Base-by-base conservation (phyloP, 2,888 invertebrate genomes). In the Schizotus pectinicornis region DNA sequence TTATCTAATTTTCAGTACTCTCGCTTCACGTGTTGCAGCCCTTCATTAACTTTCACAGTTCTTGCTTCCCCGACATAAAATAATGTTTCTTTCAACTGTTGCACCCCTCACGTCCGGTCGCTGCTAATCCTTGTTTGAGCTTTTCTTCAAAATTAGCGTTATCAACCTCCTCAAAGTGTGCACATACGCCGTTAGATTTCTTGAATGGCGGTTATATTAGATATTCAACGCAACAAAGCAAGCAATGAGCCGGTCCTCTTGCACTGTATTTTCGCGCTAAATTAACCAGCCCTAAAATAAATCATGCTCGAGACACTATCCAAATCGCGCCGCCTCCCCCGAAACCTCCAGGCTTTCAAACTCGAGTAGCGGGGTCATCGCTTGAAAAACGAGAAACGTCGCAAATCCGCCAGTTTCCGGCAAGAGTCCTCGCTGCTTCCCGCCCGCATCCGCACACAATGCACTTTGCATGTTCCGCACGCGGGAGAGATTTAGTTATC, bases 171-270 rank as follows among this genome's bases (percentile, higher is more conserved):
- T 48, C 48, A 48, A 22, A 43, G 42, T 43, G 49, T 43, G 49
- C 42, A 48, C 55, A 47, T 54, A 22, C 46, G 46, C 41, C 38
- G 47, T 48, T 55, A 49, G 47, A 49, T 48, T 47, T 55, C 55
- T 49, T 55, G 55, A 55, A 55, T 55, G 49, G 49, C 22, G 42
- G 42, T 55, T 49, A 38, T 47, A 54, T 47, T 39, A 54, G 47
- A 48, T 39, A 54, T 54, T 47, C 32, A 39, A 33, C 13, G 42
- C 41, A 35, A 48, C 55, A 55, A 55, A 55, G 49, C 42, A 41
- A 49, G 55, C 55, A 55, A 55, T 52, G 52, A 52, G 52, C 45
- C 45, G 13, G 43, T 55, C 47, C 54, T 47, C 38, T 33, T 35
- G 41, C 54, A 54, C 47, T 54, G 47, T 54, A 14, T 13, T 37